phyloP scores from a whole-genome alignment of 1,140 invertebrate species.

The Drosophila teissieri region DNA sequence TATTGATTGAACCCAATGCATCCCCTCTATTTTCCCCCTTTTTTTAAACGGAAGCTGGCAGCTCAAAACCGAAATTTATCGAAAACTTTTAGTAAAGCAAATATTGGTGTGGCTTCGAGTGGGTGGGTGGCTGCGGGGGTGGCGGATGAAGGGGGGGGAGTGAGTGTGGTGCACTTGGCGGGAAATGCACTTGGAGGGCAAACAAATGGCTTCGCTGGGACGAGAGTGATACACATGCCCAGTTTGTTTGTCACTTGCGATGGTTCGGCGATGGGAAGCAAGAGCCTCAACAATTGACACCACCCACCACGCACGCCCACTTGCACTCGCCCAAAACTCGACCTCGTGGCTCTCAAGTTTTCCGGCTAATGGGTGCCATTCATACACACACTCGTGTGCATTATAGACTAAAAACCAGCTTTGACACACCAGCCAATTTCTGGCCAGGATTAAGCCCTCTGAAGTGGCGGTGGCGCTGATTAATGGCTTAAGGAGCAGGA shows the following conservation, averaged over 20 bases:
- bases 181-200: constrained; percentile 12
- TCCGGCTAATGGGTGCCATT: constrained; percentile 17
- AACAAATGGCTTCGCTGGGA: constrained; percentile 16
- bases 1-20: neutral
- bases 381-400: neutral
- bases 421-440: neutral
- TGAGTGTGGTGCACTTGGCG: constrained; percentile 4
- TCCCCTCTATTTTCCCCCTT: neutral
- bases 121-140: neutral
- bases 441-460: neutral
- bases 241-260: constrained; percentile 16
- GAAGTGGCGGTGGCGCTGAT: constrained; percentile 12
- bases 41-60: neutral
- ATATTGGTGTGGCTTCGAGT: constrained; percentile 18
- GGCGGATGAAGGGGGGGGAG: neutral
- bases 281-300: neutral
- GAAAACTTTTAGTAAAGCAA: constrained; percentile 36
- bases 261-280: neutral
- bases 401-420: neutral
- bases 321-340: neutral
- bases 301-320: neutral
- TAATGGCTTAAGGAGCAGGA: constrained; percentile 18
- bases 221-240: neutral
- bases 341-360: neutral
- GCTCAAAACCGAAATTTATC: constrained; percentile 20